These are phyloP conservation scores for Zalophus californianus DNA, from an alignment of 2,797 vertebrate genomes.

Conservation along the genomic window DNA sequence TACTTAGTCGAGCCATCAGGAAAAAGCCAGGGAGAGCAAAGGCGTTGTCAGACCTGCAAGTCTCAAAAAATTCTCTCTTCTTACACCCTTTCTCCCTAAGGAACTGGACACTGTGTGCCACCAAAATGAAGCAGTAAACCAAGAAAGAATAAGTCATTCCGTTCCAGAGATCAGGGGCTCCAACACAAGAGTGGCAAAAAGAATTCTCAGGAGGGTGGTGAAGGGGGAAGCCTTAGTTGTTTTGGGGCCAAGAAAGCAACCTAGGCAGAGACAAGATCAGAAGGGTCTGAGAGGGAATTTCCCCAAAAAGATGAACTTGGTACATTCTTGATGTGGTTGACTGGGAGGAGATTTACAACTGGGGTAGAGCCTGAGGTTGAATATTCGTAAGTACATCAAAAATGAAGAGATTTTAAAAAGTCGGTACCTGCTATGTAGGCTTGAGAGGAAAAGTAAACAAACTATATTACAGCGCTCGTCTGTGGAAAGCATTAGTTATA, in stretches of 20 bases:
- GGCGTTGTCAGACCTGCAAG: background rate
- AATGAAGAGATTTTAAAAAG: constrained; percentile 46
- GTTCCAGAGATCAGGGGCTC: background rate
- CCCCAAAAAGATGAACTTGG: background rate
- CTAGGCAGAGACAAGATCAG: background rate
- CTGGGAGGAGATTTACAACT: background rate
- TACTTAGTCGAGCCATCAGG: background rate
- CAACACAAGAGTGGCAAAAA: background rate
- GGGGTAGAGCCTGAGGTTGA: background rate
- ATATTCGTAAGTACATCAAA: constrained; percentile 49
- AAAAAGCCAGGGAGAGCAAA: background rate
- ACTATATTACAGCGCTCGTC: background rate
- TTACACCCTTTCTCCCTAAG: background rate
- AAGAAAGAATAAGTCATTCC: background rate
- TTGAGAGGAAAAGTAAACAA: constrained; percentile 31
- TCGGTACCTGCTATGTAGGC: background rate
- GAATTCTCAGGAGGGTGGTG: background rate
- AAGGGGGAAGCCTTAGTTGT: background rate
- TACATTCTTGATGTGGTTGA: background rate
- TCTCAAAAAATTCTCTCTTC: background rate
- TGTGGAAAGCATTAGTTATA: background rate
- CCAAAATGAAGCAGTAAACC: background rate
- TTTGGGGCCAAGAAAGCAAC: too few relatives aligned
- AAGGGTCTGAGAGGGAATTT: background rate
- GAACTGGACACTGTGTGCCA: background rate